Percentiles rank a stretch among this genome's conserved stretches.
These are phyloP conservation scores for Periplaneta americana DNA, from an alignment of 1,140 invertebrate species.

Conservation along the genomic window DNA sequence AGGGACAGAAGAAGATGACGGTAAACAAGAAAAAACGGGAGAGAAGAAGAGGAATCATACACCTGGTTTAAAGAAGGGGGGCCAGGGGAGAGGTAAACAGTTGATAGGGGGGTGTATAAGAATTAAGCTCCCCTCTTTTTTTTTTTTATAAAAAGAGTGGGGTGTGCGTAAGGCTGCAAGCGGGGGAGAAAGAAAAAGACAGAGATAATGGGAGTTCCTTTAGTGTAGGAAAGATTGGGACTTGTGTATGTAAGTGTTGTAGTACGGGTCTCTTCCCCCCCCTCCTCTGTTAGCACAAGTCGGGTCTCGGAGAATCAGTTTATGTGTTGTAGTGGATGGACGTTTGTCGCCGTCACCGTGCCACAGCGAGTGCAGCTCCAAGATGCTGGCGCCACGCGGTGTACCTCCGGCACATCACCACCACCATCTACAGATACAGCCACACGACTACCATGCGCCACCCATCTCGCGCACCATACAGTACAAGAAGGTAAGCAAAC, in stretches of 20 bases:
- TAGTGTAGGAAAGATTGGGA: not conserved
- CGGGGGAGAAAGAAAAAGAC: not conserved
- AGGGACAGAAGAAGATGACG: not conserved
- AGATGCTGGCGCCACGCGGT: not conserved
- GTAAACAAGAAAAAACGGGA: no score
- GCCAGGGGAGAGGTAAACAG: not conserved
- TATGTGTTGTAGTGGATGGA: not conserved
- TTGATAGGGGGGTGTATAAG: not conserved
- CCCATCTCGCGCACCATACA: slow-evolving; percentile 39
- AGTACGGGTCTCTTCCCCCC: not conserved
- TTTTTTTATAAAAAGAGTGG: not conserved
- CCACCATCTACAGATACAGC: slow-evolving; percentile 23
- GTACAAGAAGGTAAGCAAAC: slow-evolving; percentile 35
- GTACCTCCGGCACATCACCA: not conserved
- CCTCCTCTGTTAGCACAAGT: not conserved
- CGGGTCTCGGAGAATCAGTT: not conserved
- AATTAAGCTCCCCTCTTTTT: not conserved
- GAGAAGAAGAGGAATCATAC: not conserved
- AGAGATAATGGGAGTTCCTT: not conserved
- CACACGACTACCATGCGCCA: slow-evolving; percentile 4
- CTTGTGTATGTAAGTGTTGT: not conserved
- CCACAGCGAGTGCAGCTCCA: not conserved
- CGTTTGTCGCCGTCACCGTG: not conserved
- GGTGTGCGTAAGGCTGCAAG: not conserved
- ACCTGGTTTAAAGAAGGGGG: not conserved